Evolutionary conservation across 2,113 vertebrate species (phyloP).

Genomic region (Megatriorchis doriae): DNA sequence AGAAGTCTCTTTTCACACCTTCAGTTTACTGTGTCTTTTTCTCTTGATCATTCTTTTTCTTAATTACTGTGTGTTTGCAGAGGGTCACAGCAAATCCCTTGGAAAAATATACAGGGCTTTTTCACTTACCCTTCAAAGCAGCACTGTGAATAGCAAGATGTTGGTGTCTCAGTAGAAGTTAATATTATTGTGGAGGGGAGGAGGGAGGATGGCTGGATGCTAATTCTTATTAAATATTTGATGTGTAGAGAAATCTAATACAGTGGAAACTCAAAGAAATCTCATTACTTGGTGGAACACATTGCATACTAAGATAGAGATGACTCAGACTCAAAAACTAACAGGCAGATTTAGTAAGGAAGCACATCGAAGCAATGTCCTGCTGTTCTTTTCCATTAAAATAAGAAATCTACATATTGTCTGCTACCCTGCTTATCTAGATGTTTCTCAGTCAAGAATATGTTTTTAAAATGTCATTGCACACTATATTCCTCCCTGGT

Average conservation of each 20-base stretch:
- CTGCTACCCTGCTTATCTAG: neutral
- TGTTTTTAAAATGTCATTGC: neutral
- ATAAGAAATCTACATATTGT: neutral
- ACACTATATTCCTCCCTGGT: neutral
- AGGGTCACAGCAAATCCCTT: constrained; percentile 56
- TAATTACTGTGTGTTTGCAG: constrained; percentile 43
- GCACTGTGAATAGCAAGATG: constrained; percentile 59
- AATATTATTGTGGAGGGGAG: constrained; percentile 59
- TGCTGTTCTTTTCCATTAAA: constrained; percentile 35
- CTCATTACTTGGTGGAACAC: constrained; percentile 47
- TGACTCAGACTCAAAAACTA: constrained; percentile 23
- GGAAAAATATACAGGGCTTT: constrained; percentile 56
- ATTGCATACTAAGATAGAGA: constrained; percentile 43
- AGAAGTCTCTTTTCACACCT: constrained; percentile 67
- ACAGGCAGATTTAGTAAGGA: neutral
- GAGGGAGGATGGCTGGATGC: constrained; percentile 57
- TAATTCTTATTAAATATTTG: constrained; percentile 79
- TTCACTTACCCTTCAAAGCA: constrained; percentile 67
- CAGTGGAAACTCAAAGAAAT: constrained; percentile 53
- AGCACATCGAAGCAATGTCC: neutral
- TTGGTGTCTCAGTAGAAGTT: constrained; percentile 67
- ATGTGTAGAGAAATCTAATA: constrained; percentile 66
- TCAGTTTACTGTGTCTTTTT: constrained; percentile 56
- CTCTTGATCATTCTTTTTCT: constrained; percentile 61
- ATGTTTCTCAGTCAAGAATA: neutral